A percentile compares a stretch with the other conserved stretches of the same genome.
Conservation (phyloP, 2,888 invertebrate species). For the Apodemia zela region DNA sequence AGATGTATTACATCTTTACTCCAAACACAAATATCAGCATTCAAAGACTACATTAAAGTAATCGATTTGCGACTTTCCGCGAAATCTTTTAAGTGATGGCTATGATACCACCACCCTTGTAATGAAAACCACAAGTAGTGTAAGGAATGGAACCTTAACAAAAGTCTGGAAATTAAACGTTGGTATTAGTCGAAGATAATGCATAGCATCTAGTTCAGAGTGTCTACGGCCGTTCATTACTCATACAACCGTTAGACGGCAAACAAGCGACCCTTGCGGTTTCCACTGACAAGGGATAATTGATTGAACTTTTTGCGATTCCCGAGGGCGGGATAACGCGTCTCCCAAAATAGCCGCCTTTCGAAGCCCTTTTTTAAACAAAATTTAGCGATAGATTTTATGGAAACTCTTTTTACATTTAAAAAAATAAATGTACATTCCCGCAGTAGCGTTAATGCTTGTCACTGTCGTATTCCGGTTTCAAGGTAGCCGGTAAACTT, state of each 20-base stretch:
- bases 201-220: not conserved
- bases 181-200: not conserved
- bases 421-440: not conserved
- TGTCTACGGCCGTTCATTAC: not conserved
- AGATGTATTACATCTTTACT: no score
- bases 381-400: not conserved
- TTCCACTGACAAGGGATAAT: conserved; percentile 18
- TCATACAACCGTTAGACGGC: conserved; percentile 7
- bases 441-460: no score
- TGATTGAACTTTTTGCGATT: conserved; percentile 10
- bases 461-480: no score
- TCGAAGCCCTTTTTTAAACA: not conserved
- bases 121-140: no score
- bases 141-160: no score
- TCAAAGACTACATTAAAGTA: no score
- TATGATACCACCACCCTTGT: no score
- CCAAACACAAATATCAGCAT: no score
- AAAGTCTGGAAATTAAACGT: not conserved
- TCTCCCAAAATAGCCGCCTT: not conserved
- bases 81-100: no score
- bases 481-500: no score
- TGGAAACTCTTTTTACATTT: not conserved
- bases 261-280: conserved; percentile 1
- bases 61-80: no score
- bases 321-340: not conserved